Percentiles rank a stretch among this genome's conserved stretches.
phyloP scores from a whole-genome alignment of 1,140 invertebrate genomes.

The Platyura marginata region DNA sequence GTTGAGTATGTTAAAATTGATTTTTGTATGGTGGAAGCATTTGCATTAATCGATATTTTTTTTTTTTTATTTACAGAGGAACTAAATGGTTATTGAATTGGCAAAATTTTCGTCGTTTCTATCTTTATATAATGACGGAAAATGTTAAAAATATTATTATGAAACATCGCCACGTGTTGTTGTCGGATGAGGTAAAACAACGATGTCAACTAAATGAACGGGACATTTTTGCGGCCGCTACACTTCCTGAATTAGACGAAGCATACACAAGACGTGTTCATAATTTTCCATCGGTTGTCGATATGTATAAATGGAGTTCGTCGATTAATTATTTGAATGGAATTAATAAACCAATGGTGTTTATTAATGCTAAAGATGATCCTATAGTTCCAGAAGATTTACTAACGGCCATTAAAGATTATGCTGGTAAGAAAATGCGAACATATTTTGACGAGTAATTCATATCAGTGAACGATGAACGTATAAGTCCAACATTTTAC shows the following conservation, averaged over 20 bases:
- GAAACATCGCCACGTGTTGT: slow-evolving; percentile 51
- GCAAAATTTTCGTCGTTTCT: slow-evolving; percentile 72
- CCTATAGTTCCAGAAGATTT: slow-evolving; percentile 65
- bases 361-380: slow-evolving; percentile 77
- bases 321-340: slow-evolving; percentile 55
- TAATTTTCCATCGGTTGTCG: slow-evolving; percentile 55
- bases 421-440: slow-evolving; percentile 58
- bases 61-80: slow-evolving; percentile 32
- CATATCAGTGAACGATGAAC: background rate
- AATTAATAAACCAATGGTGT: slow-evolving; percentile 67
- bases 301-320: slow-evolving; percentile 69
- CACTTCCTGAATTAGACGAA: slow-evolving; percentile 72
- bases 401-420: slow-evolving; percentile 47
- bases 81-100: slow-evolving; percentile 63
- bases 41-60: background rate
- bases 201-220: slow-evolving; percentile 50
- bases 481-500: too few relatives aligned
- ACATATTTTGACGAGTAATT: background rate
- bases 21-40: background rate
- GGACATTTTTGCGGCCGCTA: slow-evolving; percentile 66
- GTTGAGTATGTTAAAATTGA: slow-evolving; percentile 44
- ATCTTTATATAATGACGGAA: slow-evolving; percentile 84
- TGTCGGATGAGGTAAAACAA: slow-evolving; percentile 54
- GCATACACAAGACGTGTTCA: slow-evolving; percentile 64
- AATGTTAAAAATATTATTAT: slow-evolving; percentile 73